Percentiles rank a stretch among this genome's conserved stretches.
Conservation (phyloP, 2,888 invertebrate genomes). For the Pristionchus japonicus region DNA sequence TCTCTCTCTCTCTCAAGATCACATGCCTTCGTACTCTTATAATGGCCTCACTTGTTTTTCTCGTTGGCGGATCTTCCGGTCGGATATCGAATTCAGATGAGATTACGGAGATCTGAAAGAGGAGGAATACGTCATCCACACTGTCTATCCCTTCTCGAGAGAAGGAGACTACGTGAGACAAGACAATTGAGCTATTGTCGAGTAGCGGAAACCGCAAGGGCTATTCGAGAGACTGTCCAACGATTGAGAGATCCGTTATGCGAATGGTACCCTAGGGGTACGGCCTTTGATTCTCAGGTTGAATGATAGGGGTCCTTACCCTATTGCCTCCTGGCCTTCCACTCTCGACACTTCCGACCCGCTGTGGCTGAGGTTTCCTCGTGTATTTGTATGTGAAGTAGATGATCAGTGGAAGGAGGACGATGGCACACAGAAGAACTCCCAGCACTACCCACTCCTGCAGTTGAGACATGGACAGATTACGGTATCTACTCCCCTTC, state of each 20-base stretch:
- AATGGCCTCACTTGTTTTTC: conserved; percentile 31
- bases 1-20: not conserved
- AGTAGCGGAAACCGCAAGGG: not conserved
- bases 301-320: not conserved
- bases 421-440: not conserved
- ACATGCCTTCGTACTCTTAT: not conserved
- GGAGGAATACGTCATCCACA: not conserved
- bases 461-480: not conserved
- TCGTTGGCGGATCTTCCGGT: not conserved
- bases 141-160: not conserved
- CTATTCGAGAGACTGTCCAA: not conserved
- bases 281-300: too few relatives aligned
- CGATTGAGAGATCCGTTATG: not conserved
- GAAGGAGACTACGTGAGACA: not conserved
- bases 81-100: not conserved
- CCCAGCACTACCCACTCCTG: conserved; percentile 43
- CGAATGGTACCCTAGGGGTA: not conserved
- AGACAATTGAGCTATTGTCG: not conserved
- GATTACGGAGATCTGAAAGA: conserved; percentile 33
- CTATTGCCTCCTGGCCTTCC: not conserved
- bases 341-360: not conserved
- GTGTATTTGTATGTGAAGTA: conserved; percentile 37
- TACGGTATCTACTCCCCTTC: not conserved
- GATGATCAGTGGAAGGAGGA: conserved; percentile 28
- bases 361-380: not conserved